These are phyloP conservation scores for Phyllostomus hastatus DNA, from an alignment of 2,113 vertebrate genomes.

Conservation along the genomic window DNA sequence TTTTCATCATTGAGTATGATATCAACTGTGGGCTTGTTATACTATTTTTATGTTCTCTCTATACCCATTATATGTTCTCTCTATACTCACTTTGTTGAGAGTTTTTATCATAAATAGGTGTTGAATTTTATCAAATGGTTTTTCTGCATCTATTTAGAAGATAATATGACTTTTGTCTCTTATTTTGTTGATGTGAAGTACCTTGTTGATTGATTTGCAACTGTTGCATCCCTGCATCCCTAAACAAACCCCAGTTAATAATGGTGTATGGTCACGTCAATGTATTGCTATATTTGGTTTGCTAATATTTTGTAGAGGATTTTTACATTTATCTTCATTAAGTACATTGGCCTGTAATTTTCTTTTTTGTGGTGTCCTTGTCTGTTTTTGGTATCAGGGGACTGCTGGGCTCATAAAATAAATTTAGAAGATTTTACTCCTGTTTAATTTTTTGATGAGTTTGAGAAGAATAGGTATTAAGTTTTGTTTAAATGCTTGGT, in stretches of 20 bases:
- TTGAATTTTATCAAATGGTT: not conserved
- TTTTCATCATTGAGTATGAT: not conserved
- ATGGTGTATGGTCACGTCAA: not conserved
- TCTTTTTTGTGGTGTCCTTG: not conserved
- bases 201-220: not conserved
- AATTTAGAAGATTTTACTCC: not conserved
- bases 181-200: not conserved
- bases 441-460: not conserved
- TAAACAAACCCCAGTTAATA: not conserved
- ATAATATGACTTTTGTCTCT: not conserved
- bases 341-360: not conserved
- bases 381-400: not conserved
- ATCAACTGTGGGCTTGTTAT: not conserved
- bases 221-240: not conserved
- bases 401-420: not conserved
- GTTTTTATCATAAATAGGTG: not conserved
- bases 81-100: not conserved
- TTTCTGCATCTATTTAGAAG: not conserved
- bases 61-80: not conserved
- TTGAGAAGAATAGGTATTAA: not conserved
- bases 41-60: not conserved
- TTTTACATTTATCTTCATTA: not conserved
- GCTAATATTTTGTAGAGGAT: not conserved
- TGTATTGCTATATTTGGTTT: not conserved
- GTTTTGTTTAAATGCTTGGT: not conserved